Conservation (phyloP, 2,888 invertebrate species). For the Apamea anceps region DNA sequence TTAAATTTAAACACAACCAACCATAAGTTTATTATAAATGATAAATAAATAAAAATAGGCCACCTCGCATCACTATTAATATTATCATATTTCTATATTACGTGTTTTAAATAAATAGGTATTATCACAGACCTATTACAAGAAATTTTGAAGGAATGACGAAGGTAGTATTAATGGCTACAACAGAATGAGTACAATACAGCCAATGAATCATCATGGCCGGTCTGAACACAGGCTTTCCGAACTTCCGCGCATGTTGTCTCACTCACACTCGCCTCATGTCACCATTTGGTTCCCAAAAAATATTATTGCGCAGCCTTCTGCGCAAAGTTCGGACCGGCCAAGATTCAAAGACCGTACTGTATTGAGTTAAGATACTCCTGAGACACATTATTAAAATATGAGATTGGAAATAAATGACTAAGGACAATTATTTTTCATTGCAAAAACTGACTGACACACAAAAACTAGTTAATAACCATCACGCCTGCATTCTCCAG, state of each 20-base stretch:
- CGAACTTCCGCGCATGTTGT: background rate
- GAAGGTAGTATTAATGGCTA: background rate
- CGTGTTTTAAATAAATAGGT: constrained; percentile 45
- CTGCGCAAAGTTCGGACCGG: background rate
- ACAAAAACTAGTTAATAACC: background rate
- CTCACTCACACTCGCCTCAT: background rate
- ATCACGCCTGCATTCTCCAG: background rate
- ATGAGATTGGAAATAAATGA: background rate
- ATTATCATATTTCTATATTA: constrained; percentile 44
- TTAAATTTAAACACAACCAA: background rate
- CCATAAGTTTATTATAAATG: background rate
- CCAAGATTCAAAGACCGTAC: background rate
- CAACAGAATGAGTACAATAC: background rate
- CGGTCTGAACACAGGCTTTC: background rate
- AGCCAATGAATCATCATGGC: background rate
- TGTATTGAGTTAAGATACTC: constrained; percentile 11
- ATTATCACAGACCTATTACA: constrained; percentile 64
- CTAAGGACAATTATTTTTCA: background rate
- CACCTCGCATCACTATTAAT: constrained; percentile 15
- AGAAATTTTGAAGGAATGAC: constrained; percentile 5
- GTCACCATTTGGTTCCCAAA: background rate
- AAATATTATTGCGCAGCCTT: background rate
- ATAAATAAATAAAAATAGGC: constrained; percentile 25
- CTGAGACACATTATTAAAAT: background rate
- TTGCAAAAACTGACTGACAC: constrained; percentile 4